Conservation (phyloP, 2,888 invertebrate genomes). For the Lithophane leautieri region DNA sequence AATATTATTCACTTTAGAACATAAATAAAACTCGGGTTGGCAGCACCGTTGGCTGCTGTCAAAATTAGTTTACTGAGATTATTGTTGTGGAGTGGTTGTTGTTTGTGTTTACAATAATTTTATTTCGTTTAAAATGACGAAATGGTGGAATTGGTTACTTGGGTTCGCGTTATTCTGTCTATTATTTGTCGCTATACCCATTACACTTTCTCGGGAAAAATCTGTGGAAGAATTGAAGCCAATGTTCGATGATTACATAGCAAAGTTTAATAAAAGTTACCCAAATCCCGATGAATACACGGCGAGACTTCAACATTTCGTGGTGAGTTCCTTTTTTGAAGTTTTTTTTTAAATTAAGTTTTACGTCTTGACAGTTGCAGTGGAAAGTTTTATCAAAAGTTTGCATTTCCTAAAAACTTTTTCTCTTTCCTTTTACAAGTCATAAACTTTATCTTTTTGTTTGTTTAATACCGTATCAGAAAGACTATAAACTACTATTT, state of each 20-base stretch:
- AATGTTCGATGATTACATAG: slow-evolving; percentile 87
- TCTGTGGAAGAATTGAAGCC: slow-evolving; percentile 75
- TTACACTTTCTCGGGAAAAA: slow-evolving; percentile 71
- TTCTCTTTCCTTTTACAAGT: background rate
- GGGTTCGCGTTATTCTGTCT: slow-evolving; percentile 79
- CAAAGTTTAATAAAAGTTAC: slow-evolving; percentile 90
- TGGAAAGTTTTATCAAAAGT: background rate
- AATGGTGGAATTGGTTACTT: slow-evolving; percentile 86
- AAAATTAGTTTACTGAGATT: slow-evolving; percentile 48
- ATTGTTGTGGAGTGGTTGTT: slow-evolving; percentile 36
- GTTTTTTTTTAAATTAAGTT: background rate
- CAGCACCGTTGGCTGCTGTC: slow-evolving; percentile 28
- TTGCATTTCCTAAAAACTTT: slow-evolving; percentile 1
- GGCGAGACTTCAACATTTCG: slow-evolving; percentile 87
- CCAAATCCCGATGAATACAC: slow-evolving; percentile 86
- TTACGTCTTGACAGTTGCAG: background rate
- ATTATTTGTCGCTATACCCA: slow-evolving; percentile 82
- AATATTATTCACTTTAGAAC: background rate
- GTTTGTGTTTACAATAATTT: slow-evolving; percentile 41
- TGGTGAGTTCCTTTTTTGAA: slow-evolving; percentile 79
- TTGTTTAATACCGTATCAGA: slow-evolving; percentile 12
- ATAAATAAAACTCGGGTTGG: background rate
- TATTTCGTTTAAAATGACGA: slow-evolving; percentile 76
- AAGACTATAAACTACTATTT: too few relatives aligned
- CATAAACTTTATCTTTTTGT: slow-evolving; percentile 30